Base-by-base conservation (phyloP, 2,888 invertebrate species). In the Cylloceria caligata region DNA sequence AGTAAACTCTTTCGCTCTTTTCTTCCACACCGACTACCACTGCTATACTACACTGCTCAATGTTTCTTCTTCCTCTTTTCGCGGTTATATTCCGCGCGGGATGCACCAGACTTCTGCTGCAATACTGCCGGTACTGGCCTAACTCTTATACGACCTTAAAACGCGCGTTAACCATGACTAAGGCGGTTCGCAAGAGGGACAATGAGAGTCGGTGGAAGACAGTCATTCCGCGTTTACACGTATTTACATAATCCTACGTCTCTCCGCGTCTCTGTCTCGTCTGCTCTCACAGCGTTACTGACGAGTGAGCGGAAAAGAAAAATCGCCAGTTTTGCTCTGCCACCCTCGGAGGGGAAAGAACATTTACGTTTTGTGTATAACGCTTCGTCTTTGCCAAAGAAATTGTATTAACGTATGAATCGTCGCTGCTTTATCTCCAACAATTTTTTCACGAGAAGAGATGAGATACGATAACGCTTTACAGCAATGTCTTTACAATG, bases 1-100 rank as follows among this genome's bases (percentile, higher is more conserved):
- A 88, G 87, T 90, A 89, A 90, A 90, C 87, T 80, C 81, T 67
- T 72, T 57, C 64, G 74, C 68, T 82, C 81, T 80, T 77, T 45
- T 82, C 52, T 21, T 36, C n/a, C 65, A 47, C 47, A 36, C 64
- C 24, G 34, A 71, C 67, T 73, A 13, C 55, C 45, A 21, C 45
- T 27, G 16, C 30, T 4, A 30, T 30, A 21, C 36, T 24, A 27
- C 60, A 60, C 9, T 19, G 21, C 39, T 45, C 55, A 30, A 73
- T 57, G 47, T 64, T 69, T 80, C 62, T 72, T 76, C 57, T 36
- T 72, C 6, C 45, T 42, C 55, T 19, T 52, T 60, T 49, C 30
- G 52, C 30, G 57, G 60, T 42, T 60, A 57, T 68, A 39, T 47
- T 69, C 30, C 27, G 52, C 71, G 71, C 62, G 42, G 64, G 47